Evolutionary conservation across 2,888 invertebrate species (phyloP), one percentile per base, ranked within the genome.

Genomic region (Pseudoips prasinana): DNA sequence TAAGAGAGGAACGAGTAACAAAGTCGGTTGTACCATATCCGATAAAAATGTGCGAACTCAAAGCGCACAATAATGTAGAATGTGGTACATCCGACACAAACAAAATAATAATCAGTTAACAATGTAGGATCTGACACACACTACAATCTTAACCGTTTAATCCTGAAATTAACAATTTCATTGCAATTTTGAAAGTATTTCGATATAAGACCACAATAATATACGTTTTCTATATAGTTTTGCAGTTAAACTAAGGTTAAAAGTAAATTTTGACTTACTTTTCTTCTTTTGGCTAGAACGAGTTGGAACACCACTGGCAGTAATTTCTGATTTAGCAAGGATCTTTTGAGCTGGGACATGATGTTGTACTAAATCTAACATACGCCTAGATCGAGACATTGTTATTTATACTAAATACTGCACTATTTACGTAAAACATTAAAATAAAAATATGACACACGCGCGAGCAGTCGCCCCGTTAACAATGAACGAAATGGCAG

Each of bases 81-180:
- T 11, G 29, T 29, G 29, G 25, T 25, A 32, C 25, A 20, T 10
- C 32, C 10, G 26, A 32, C 32, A 25, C 14, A 32, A 5, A 5
- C 7, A 5, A 3, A 3, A n/a, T 20, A 20, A 20, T 5, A 20
- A 20, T 5, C 7, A 20, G 20, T 20, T n/a, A 20, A 20, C 20
- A n/a, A 20, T n/a, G 20, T 20, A 2, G 20, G 7, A 5, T n/a
- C 2, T 20, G 20, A 5, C n/a, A 20, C 20, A 5, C 7, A 3
- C n/a, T 20, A 20, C 20, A 20, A 20, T 20, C 7, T 20, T 20
- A 20, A n/a, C 20, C 7, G 20, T 6, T 18, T 18, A 5, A 18
- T 18, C 18, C 18, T 18, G 6, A 3, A 18, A 5, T 18, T 18
- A 18, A n/a, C n/a, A n/a, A n/a, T n/a, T n/a, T n/a, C n/a, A n/a